Conservation (phyloP, 2,797 vertebrate genomes). For the Xiphorhynchus erythropygius region DNA sequence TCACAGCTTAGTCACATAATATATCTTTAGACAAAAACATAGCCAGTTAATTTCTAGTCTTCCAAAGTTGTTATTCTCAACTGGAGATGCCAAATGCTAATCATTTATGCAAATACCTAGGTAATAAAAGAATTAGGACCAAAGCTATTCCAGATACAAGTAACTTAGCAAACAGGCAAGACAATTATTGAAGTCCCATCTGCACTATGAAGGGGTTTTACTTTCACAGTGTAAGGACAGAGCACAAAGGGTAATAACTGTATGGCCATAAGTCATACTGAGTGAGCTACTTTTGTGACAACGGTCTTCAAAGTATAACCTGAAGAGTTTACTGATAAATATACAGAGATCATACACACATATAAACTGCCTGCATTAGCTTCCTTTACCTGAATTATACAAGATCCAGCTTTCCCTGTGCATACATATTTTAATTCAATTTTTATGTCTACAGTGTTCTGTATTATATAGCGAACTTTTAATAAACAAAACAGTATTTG, state of each 20-base stretch:
- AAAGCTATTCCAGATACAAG: not conserved
- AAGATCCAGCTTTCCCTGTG: not conserved
- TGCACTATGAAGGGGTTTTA: not conserved
- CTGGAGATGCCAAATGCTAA: not conserved
- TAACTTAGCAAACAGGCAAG: not conserved
- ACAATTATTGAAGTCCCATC: not conserved
- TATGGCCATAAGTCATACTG: not conserved
- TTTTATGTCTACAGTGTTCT: not conserved
- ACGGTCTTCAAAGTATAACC: not conserved
- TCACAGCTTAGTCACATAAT: not conserved
- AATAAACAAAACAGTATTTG: not conserved
- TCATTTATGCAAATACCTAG: not conserved
- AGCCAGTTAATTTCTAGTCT: not conserved
- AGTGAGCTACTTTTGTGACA: not conserved
- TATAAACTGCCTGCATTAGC: not conserved
- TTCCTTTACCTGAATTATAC: not conserved
- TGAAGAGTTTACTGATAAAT: not conserved
- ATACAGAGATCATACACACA: fast-evolving
- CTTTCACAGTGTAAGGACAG: not conserved
- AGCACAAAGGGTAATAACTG: not conserved
- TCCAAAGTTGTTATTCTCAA: not conserved
- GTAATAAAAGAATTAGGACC: not conserved
- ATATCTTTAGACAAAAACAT: not conserved
- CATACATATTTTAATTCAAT: too few relatives aligned
- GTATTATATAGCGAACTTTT: not conserved